These are phyloP conservation scores for Athene noctua DNA, from an alignment of 2,113 vertebrate species.

Conservation along the genomic window DNA sequence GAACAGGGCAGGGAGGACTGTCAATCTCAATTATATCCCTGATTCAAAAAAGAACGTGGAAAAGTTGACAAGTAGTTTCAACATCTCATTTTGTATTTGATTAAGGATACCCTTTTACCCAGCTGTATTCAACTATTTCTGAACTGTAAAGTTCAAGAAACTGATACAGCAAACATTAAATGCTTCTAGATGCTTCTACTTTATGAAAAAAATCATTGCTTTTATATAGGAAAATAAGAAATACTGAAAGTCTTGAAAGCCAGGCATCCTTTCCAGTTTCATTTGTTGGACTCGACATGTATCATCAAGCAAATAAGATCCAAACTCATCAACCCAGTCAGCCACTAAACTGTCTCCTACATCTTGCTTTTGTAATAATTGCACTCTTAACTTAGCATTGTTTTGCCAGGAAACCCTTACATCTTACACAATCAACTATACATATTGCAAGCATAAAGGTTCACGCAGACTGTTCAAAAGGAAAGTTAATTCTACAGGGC, in stretches of 20 bases:
- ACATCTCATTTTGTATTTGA: not conserved
- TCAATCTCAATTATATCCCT: not conserved
- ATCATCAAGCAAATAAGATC: not conserved
- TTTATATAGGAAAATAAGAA: not conserved
- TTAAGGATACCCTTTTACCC: not conserved
- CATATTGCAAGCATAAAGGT: not conserved
- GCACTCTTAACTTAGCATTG: not conserved
- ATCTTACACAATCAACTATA: not conserved
- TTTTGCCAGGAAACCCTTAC: not conserved
- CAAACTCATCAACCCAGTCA: not conserved
- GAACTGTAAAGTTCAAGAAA: not conserved
- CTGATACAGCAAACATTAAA: not conserved
- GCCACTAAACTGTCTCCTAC: not conserved
- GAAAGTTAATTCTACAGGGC: not conserved
- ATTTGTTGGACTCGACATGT: not conserved
- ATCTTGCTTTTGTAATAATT: not conserved
- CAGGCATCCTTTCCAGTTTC: not conserved
- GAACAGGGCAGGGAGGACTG: fast-evolving
- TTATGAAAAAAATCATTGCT: not conserved
- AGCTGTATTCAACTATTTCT: not conserved
- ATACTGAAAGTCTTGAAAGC: not conserved
- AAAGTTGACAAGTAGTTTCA: not conserved
- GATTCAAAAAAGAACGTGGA: not conserved
- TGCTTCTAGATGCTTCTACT: not conserved
- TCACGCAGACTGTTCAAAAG: not conserved